Conservation (phyloP, 1,140 invertebrate species). For the Lasioglossum albipes region DNA sequence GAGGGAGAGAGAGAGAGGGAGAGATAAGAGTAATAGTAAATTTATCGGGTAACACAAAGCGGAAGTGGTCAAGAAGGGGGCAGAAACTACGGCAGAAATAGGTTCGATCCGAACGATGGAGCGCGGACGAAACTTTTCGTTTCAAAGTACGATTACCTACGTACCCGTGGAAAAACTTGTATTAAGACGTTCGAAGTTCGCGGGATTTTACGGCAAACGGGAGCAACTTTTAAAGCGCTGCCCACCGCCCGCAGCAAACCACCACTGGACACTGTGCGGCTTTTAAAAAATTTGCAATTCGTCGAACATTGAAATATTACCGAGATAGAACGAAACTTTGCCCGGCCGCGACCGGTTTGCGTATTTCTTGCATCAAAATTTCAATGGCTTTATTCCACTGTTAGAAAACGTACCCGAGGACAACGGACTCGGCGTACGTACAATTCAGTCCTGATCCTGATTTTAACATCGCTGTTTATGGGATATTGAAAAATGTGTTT, state of each 20-base stretch:
- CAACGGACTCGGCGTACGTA: no score
- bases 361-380: neutral
- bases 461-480: no score
- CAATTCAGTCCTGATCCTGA: no score
- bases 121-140: conserved; percentile 60
- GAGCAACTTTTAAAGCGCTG: conserved; percentile 52
- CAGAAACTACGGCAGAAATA: conserved; percentile 49
- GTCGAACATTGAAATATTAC: conserved; percentile 1
- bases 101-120: conserved; percentile 56
- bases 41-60: conserved; percentile 64
- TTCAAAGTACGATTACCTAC: conserved; percentile 67
- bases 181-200: conserved; percentile 62
- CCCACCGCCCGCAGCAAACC: conserved; percentile 7
- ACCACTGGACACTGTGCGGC: neutral
- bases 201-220: conserved; percentile 47
- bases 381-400: no score
- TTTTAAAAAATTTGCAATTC: conserved; percentile 34
- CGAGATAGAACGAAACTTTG: neutral
- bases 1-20: conserved; percentile 44
- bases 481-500: no score
- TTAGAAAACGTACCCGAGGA: no score
- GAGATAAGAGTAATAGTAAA: conserved; percentile 66
- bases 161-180: conserved; percentile 64
- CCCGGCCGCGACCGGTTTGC: neutral
- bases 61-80: conserved; percentile 56